These are phyloP conservation scores for Chelonia mydas DNA, from an alignment of 2,797 vertebrate species.

Conservation along the genomic window DNA sequence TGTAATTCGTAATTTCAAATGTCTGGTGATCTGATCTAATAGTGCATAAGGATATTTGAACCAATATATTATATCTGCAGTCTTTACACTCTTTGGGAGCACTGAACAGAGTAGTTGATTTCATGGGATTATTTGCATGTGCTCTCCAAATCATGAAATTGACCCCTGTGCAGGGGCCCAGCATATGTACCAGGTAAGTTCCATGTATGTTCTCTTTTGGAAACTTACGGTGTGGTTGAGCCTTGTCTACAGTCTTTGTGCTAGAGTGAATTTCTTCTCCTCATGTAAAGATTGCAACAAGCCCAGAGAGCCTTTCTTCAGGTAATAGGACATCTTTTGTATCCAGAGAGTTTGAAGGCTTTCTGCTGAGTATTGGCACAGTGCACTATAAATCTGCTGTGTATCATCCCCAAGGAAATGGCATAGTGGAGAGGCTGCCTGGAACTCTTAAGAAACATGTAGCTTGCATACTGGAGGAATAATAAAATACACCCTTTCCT, in stretches of 20 bases:
- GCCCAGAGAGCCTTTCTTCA: too few species aligned
- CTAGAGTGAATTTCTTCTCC: not conserved
- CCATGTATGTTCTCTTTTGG: not conserved
- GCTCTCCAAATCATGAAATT: rapidly evolving
- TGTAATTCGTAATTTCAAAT: not conserved
- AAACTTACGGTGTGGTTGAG: not conserved
- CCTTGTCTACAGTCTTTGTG: not conserved
- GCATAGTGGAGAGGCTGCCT: not conserved
- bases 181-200: not conserved
- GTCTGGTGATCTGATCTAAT: not conserved
- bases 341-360: not conserved
- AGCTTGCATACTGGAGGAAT: too few species aligned
- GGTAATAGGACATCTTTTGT: not conserved
- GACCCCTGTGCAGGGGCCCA: not conserved
- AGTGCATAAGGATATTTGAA: not conserved
- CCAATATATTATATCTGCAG: rapidly evolving
- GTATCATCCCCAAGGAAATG: not conserved
- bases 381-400: not conserved
- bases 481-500: not conserved
- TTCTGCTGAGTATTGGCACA: not conserved
- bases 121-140: not conserved
- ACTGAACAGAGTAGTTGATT: not conserved
- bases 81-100: not conserved
- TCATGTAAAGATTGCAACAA: not conserved
- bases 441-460: not conserved